Base-by-base conservation (phyloP, 2,797 vertebrate species). In the Eulemur albifrons region DNA sequence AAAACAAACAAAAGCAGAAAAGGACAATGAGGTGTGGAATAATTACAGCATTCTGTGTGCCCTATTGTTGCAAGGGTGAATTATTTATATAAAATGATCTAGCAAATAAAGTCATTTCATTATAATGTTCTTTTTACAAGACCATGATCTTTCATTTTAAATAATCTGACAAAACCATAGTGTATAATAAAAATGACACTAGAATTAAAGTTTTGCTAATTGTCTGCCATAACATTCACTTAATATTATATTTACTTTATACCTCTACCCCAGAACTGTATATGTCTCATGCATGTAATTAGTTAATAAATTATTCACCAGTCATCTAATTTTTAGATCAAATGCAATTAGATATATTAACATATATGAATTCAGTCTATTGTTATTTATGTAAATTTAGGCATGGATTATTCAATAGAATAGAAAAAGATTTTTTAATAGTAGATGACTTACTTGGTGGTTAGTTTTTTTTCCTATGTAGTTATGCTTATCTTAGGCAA, bases 331-430 rank as follows among this genome's bases (percentile, higher is more conserved):
- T 90, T 97, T 91, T 91, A 93, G 61, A 20, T 96, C 57, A 87
- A 95, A 93, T 54, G 59, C 43, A 96, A 88, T 90, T 92, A 95
- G 7, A 9, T 17, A 73, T 75, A 96, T 93, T 95, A 73, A 91
- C 63, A 94, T 75, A 73, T 52, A 81, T 43, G 50, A 94, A 77
- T 85, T 93, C 88, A 57, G 30, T 7, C 45, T 88, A 88, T 75
- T 97, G 77, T 79, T 72, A 81, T 50, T 89, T 77, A 82, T 88
- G 77, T 43, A 94, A 94, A 93, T 65, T 40, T 63, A 65, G 82
- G 21, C 57, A 89, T 81, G 48, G 35, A 45, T 93, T 94, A 91
- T 81, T 94, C 70, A 84, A 25, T 25, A 72, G 48, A 87, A 35
- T 50, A 83, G 70, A 10, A 77, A 48, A 48, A 14, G 1, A 15